These are phyloP conservation scores for Ochropleura plecta DNA, from an alignment of 2,888 invertebrate genomes.

Conservation along the genomic window DNA sequence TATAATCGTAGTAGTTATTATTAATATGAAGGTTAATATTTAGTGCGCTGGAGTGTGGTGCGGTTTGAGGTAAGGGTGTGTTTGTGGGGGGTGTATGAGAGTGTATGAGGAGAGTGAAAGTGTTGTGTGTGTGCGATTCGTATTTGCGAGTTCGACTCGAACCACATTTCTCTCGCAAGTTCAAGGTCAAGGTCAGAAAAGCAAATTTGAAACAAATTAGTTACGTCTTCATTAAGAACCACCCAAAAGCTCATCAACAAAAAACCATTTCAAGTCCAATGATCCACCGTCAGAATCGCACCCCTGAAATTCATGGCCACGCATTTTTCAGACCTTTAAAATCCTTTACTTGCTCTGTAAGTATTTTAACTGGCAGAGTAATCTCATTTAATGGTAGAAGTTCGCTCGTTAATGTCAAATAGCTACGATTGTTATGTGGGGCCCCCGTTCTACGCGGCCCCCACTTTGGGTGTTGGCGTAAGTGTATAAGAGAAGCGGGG, in stretches of 20 bases:
- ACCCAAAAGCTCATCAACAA: neutral
- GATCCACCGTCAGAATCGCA: conserved; percentile 50
- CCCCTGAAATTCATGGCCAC: conserved; percentile 43
- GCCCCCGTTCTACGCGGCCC: conserved; percentile 57
- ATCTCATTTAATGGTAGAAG: conserved; percentile 82
- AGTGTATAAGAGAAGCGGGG: conserved; percentile 27
- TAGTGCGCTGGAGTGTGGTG: too few species aligned
- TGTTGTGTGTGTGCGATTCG: too few species aligned
- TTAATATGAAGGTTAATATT: too few species aligned
- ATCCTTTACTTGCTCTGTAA: conserved; percentile 67
- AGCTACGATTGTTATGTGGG: conserved; percentile 81
- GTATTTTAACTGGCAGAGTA: conserved; percentile 78
- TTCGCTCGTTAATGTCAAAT: conserved; percentile 84
- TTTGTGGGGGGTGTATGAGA: too few species aligned
- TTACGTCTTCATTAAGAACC: neutral
- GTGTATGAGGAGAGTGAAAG: too few species aligned
- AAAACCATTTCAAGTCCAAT: conserved; percentile 16
- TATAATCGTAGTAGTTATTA: too few species aligned
- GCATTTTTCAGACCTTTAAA: conserved; percentile 65
- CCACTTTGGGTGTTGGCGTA: conserved; percentile 46
- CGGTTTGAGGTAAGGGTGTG: too few species aligned
- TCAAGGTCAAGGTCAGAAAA: neutral
- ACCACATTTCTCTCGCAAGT: neutral
- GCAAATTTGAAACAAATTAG: neutral
- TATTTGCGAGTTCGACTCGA: too few species aligned